These are phyloP conservation scores for Oenanthe melanoleuca DNA, from an alignment of 2,113 vertebrate species.

Conservation along the genomic window DNA sequence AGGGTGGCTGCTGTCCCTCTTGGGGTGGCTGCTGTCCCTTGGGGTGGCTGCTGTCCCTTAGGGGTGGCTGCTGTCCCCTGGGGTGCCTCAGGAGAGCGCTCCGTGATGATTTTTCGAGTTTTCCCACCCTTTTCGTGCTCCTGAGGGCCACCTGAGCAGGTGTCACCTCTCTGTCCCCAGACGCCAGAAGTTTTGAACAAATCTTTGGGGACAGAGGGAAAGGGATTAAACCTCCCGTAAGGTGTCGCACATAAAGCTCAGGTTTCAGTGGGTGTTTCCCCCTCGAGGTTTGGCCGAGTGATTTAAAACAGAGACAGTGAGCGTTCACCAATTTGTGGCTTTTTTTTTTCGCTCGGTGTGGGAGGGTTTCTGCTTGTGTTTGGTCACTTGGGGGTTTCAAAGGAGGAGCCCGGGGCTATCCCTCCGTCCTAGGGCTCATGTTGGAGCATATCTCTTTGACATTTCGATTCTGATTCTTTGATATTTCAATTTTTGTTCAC, in stretches of 20 bases:
- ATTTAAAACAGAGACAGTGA: not conserved
- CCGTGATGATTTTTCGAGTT: not conserved
- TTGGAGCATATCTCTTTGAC: not conserved
- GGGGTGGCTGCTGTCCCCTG: not conserved
- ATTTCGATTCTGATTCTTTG: not conserved
- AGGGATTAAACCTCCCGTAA: fast-evolving
- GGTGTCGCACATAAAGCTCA: not conserved
- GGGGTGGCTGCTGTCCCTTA: too few species aligned
- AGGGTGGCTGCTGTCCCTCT: not conserved
- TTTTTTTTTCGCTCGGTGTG: not conserved
- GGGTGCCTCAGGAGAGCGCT: not conserved
- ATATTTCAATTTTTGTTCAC: not conserved
- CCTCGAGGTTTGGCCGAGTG: not conserved
- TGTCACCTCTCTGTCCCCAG: not conserved
- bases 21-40: too few species aligned
- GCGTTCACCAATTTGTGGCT: not conserved
- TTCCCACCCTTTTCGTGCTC: not conserved
- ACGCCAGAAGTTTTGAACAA: not conserved
- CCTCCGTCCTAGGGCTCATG: fast-evolving
- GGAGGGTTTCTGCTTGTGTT: not conserved
- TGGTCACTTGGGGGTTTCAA: not conserved
- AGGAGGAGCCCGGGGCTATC: not conserved
- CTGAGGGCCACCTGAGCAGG: not conserved
- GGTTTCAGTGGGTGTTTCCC: not conserved
- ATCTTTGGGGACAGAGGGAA: not conserved